Conservation (phyloP, 2,797 vertebrate species). For the Aulostomus chinensis region DNA sequence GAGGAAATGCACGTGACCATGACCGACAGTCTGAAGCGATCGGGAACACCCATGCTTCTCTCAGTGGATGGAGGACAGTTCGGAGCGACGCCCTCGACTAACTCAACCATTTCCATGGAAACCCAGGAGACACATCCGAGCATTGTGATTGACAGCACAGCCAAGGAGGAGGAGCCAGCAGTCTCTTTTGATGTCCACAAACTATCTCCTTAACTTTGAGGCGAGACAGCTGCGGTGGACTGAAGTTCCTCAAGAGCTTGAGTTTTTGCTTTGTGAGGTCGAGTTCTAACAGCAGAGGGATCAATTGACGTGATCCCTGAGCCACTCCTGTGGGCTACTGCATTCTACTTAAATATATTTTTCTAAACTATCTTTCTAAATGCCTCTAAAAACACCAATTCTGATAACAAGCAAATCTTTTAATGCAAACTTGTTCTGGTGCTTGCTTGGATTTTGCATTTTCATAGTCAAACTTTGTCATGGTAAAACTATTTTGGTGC, state of each 20-base stretch:
- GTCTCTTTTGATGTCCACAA: slow-evolving; percentile 77
- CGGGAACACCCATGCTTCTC: slow-evolving; percentile 84
- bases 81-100: slow-evolving; percentile 57
- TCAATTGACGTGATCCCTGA: too few relatives aligned
- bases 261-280: neutral
- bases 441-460: slow-evolving; percentile 84
- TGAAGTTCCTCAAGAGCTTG: too few relatives aligned
- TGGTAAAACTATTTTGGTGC: slow-evolving; percentile 82
- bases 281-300: slow-evolving; percentile 8
- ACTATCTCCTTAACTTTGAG: slow-evolving; percentile 69
- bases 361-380: slow-evolving; percentile 61
- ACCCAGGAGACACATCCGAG: slow-evolving; percentile 83
- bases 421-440: slow-evolving; percentile 70
- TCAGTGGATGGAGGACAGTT: slow-evolving; percentile 83
- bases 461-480: slow-evolving; percentile 85
- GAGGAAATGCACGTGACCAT: slow-evolving; percentile 86
- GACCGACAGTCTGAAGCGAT: slow-evolving; percentile 78
- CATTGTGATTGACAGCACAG: slow-evolving; percentile 72
- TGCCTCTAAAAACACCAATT: slow-evolving; percentile 34
- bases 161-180: slow-evolving; percentile 73
- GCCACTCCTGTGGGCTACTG: slow-evolving; percentile 6
- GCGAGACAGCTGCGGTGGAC: too few relatives aligned
- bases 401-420: slow-evolving; percentile 40
- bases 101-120: slow-evolving; percentile 74
- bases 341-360: slow-evolving; percentile 60